Base-by-base conservation (phyloP, 2,113 vertebrate genomes). In the Phocoena sinus region DNA sequence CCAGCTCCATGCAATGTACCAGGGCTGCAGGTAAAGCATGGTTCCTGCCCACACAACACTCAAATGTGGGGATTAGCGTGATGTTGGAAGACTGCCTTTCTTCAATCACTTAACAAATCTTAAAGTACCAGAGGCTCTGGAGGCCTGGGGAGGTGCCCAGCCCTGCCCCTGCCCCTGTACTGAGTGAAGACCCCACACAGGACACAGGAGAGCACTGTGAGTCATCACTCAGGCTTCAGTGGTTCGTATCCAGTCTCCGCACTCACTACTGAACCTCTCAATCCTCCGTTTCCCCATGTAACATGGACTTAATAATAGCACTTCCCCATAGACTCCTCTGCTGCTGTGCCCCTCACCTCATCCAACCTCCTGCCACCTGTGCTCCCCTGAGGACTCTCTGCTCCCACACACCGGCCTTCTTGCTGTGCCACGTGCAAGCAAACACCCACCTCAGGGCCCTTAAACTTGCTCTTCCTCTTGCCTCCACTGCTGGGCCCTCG, bases 121-220 rank as follows among this genome's bases (percentile, higher is more conserved):
- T 25, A 91, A 25, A 60, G 38, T 15, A 53, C 15, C 25, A 33
- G 88, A 38, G 62, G 56, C 86, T 73, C 33, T 13, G 47, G 71
- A 67, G 71, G n/a, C 50, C 60, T 36, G 18, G 73, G 18, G 36
- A 50, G 50, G 14, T 15, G 71, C 23, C n/a, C 92, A 53, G 73
- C 26, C 83, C 58, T 4, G 1, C 17, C 11, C 65, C 33, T 5
- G 6, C 20, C 38, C 38, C 20, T 17, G 60, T 11, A 17, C 67
- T 6, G 23, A 28, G 33, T 4, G 33, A 67, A 65, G n/a, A 23
- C 36, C 41, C 4, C 63, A 11, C 1, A 5, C 65, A 8, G 18
- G 56, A 12, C 0, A 1, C 50, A 38, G 65, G 47, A 31, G 28
- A 28, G 23, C 0, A 0, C 50, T 3, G 0, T 79, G 38, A 53